Evolutionary conservation across 1,140 invertebrate genomes (phyloP).

Genomic region (Pseudomyrmex cubaensis): DNA sequence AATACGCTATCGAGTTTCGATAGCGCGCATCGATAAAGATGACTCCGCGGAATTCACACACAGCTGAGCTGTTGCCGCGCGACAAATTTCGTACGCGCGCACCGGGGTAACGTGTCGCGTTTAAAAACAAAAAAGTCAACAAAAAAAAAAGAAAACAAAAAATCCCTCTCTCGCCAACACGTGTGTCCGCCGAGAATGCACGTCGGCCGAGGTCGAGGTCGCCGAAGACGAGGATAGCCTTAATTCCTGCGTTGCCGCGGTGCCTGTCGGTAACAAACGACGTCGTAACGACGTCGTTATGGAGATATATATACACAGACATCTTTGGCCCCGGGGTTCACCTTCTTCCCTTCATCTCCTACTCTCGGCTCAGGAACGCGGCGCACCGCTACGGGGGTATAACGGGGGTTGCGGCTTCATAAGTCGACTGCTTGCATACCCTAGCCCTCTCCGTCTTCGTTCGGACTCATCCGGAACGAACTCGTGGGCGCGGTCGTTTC

Average conservation of each 20-base stretch:
- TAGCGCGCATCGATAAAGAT: slow-evolving; percentile 24
- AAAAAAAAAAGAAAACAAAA: neutral
- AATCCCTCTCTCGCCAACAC: neutral
- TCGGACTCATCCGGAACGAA: slow-evolving; percentile 6
- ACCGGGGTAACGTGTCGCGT: neutral
- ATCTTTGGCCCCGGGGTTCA: slow-evolving; percentile 69
- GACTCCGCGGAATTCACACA: neutral
- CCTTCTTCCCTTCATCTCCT: slow-evolving; percentile 47
- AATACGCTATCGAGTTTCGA: slow-evolving; percentile 26
- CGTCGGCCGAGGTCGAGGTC: slow-evolving; percentile 60
- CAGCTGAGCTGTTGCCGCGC: neutral
- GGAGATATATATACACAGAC: slow-evolving; percentile 78
- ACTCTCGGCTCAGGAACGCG: slow-evolving; percentile 42
- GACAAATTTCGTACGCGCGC: neutral
- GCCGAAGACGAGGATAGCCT: slow-evolving; percentile 58
- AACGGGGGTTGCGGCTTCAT: slow-evolving; percentile 75
- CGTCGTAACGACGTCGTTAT: slow-evolving; percentile 80
- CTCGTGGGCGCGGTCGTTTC: slow-evolving; percentile 52
- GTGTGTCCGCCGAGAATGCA: slow-evolving; percentile 49
- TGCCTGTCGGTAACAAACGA: slow-evolving; percentile 66
- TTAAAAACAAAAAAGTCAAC: slow-evolving; percentile 23
- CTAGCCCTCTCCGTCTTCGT: slow-evolving; percentile 45
- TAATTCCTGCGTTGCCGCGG: slow-evolving; percentile 31
- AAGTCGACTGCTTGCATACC: slow-evolving; percentile 73
- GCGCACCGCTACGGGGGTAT: slow-evolving; percentile 69